Evolutionary conservation across 2,888 invertebrate genomes (phyloP).

Genomic region (Spialia ferax): DNA sequence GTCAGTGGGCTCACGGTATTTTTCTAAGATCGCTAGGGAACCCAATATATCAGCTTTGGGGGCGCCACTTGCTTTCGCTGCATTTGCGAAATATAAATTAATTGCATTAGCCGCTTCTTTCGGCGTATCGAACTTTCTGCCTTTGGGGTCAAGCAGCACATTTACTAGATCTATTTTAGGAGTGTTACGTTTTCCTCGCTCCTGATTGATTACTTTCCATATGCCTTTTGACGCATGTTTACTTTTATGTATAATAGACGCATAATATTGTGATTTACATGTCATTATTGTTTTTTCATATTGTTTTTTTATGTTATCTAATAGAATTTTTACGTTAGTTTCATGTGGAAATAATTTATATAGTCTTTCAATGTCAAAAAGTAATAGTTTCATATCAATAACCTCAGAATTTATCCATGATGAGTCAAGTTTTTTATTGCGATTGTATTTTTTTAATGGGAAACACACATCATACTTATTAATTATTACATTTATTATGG

Average conservation of each 20-base stretch:
- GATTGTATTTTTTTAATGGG: not conserved
- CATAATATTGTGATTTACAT: not conserved
- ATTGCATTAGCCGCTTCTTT: not conserved
- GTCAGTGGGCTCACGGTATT: not conserved
- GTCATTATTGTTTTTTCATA: not conserved
- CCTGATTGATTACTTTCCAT: not conserved
- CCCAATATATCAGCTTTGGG: not conserved
- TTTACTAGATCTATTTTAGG: not conserved
- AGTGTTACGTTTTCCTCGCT: not conserved
- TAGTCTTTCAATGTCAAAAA: not conserved
- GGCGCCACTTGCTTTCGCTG: not conserved
- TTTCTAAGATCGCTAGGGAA: not conserved
- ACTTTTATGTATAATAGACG: not conserved
- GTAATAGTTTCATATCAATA: not conserved
- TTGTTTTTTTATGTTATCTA: not conserved
- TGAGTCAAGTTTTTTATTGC: not conserved
- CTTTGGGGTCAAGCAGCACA: not conserved
- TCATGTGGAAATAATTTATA: not conserved
- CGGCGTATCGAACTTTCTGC: not conserved
- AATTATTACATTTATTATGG: not conserved
- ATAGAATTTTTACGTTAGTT: not conserved
- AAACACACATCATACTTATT: slow-evolving; percentile 3
- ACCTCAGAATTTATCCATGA: not conserved
- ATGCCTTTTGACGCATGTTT: not conserved
- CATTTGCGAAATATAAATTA: not conserved